Conservation (phyloP, 2,113 vertebrate species). For the human (Homo sapiens) region GRCh38 chr2:128240501-128241000, state of each 20-base stretch:
- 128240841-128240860: background rate
- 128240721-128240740: background rate
- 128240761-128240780: too few species aligned
- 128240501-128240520: background rate
- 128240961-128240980: background rate
- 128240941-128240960: background rate
- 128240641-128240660: background rate
- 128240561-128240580: background rate
- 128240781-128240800: accelerated
- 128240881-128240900: background rate
- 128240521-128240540: background rate
- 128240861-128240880: background rate
- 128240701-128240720: background rate
- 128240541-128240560: background rate
- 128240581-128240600: background rate
- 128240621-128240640: background rate
- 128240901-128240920: background rate
- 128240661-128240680: background rate
- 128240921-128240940: background rate
- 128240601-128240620: background rate
- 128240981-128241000: background rate
- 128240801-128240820: background rate
- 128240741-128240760: background rate
- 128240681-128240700: background rate
- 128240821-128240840: background rate